These are phyloP conservation scores for Andinoacara biseriatus DNA, from an alignment of 2,113 vertebrate species.

Conservation along the genomic window DNA sequence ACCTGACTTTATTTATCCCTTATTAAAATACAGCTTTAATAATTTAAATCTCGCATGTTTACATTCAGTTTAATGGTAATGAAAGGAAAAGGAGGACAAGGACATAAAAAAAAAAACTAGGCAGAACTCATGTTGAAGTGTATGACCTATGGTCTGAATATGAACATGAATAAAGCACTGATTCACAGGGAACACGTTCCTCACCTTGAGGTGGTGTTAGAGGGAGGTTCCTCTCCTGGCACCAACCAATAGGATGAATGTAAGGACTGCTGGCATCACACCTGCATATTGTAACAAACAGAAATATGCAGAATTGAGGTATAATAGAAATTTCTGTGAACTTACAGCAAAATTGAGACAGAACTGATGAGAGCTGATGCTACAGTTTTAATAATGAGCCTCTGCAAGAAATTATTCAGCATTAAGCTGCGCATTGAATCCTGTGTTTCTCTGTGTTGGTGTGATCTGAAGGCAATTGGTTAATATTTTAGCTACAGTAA, in stretches of 20 bases:
- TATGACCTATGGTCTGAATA: neutral
- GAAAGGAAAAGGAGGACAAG: neutral
- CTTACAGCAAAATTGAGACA: neutral
- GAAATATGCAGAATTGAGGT: neutral
- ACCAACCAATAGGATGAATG: conserved; percentile 98
- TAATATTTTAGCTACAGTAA: neutral
- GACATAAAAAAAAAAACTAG: neutral
- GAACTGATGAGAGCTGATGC: neutral
- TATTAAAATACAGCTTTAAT: neutral
- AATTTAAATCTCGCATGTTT: neutral
- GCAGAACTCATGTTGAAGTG: neutral
- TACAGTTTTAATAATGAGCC: neutral
- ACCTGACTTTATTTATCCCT: neutral
- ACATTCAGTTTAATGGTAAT: neutral
- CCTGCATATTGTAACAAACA: conserved; percentile 77
- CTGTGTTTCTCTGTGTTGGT: neutral
- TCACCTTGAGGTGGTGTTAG: conserved; percentile 98
- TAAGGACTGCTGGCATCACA: conserved; percentile 96
- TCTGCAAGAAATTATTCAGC: neutral
- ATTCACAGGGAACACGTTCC: conserved; percentile 10
- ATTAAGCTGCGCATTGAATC: neutral
- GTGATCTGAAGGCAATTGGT: neutral
- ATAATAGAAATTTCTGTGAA: neutral
- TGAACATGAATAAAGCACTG: conserved; percentile 1
- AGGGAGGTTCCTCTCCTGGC: conserved; percentile 91